Evolutionary conservation across 2,797 vertebrate genomes (phyloP).

Genomic region (Pangasius djambal): DNA sequence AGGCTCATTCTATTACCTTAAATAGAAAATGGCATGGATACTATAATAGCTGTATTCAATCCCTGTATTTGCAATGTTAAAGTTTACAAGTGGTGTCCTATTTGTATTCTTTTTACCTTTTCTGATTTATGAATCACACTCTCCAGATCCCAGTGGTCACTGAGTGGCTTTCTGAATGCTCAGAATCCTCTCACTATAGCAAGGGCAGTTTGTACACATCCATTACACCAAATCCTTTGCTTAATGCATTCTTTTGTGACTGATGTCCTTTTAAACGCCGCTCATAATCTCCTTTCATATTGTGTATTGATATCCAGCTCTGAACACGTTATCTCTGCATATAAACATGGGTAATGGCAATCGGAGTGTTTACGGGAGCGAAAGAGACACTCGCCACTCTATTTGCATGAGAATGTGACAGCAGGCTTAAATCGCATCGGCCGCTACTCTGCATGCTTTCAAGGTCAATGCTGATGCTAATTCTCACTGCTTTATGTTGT

Average conservation of each 20-base stretch:
- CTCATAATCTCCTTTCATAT: slow-evolving; percentile 62
- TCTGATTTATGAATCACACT: slow-evolving; percentile 16
- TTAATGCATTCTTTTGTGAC: slow-evolving; percentile 60
- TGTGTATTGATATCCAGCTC: slow-evolving; percentile 54
- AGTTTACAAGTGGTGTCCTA: neutral
- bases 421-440: slow-evolving; percentile 34
- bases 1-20: slow-evolving; percentile 6
- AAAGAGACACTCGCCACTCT: slow-evolving; percentile 51
- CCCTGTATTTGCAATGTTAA: neutral
- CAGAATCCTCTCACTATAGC: slow-evolving; percentile 39
- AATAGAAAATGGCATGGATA: neutral
- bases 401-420: slow-evolving; percentile 63
- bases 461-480: slow-evolving; percentile 54
- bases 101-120: slow-evolving; percentile 17
- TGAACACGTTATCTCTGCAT: slow-evolving; percentile 57
- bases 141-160: slow-evolving; percentile 11
- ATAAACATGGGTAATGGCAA: slow-evolving; percentile 61
- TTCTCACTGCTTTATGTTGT: slow-evolving; percentile 30
- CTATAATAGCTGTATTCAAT: neutral
- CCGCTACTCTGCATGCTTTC: slow-evolving; percentile 40
- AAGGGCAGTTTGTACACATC: slow-evolving; percentile 58
- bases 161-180: slow-evolving; percentile 33
- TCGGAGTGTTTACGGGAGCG: slow-evolving; percentile 45
- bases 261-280: slow-evolving; percentile 63
- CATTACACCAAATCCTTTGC: slow-evolving; percentile 54